Evolutionary conservation across 2,113 vertebrate genomes (phyloP).

Genomic region (Mobula birostris): DNA sequence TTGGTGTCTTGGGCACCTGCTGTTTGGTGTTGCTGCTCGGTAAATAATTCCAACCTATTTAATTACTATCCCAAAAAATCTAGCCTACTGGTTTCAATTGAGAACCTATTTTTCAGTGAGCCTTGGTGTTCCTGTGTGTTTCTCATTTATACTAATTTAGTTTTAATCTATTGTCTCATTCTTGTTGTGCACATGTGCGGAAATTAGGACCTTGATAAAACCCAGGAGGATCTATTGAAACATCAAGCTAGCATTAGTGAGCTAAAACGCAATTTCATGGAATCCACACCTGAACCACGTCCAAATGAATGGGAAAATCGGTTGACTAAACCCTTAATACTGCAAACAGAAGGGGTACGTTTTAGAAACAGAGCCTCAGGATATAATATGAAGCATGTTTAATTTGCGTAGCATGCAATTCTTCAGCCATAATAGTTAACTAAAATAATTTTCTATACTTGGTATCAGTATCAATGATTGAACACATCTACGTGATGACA

Average conservation of each 20-base stretch:
- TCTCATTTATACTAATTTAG: constrained; percentile 55
- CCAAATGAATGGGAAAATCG: constrained; percentile 97
- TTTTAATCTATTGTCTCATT: constrained; percentile 53
- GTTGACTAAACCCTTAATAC: constrained; percentile 79
- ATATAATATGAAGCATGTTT: constrained; percentile 10
- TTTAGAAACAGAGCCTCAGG: constrained; percentile 43
- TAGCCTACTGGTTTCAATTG: neutral
- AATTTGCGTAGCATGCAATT: neutral
- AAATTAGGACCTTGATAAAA: constrained; percentile 95
- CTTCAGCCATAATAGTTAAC: neutral
- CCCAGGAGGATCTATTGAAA: constrained; percentile 96
- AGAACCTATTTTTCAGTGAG: constrained; percentile 42
- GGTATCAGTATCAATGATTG: neutral
- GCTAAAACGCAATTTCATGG: constrained; percentile 99
- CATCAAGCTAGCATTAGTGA: constrained; percentile 99
- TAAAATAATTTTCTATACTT: neutral
- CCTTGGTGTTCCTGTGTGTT: constrained; percentile 52
- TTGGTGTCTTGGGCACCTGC: neutral
- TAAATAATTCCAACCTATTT: neutral
- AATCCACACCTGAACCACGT: constrained; percentile 88
- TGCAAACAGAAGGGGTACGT: constrained; percentile 91
- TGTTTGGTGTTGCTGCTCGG: neutral
- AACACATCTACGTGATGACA: neutral
- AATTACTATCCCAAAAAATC: neutral
- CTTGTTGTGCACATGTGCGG: constrained; percentile 53